Evolutionary conservation across 2,113 vertebrate species (phyloP).

Genomic region (Cyanocitta stelleri): DNA sequence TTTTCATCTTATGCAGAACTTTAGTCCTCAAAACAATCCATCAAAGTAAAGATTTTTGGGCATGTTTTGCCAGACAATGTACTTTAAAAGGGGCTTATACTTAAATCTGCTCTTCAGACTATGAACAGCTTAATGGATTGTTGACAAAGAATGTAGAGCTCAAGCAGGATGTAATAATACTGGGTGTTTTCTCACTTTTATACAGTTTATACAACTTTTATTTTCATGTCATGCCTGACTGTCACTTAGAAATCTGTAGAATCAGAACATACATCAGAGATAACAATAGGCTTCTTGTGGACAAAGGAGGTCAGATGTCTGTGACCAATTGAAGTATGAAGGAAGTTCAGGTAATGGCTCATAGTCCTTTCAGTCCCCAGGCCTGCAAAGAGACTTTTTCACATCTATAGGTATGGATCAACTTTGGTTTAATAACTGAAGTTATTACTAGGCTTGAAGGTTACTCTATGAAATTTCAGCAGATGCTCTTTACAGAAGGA

Average conservation of each 20-base stretch:
- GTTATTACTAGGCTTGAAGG: background rate
- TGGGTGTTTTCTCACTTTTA: background rate
- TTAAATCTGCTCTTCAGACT: conserved; percentile 12
- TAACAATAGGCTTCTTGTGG: background rate
- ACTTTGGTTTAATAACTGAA: background rate
- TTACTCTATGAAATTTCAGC: background rate
- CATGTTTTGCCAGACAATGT: background rate
- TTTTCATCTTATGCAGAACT: background rate
- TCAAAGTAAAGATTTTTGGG: background rate
- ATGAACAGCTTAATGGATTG: background rate
- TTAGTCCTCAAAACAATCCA: background rate
- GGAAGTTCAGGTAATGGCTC: background rate
- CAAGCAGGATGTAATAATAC: background rate
- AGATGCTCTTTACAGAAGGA: background rate
- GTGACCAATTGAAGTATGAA: background rate
- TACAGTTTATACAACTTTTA: background rate
- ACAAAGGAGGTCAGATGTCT: background rate
- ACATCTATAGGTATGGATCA: background rate
- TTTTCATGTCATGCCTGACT: background rate
- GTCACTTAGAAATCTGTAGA: background rate
- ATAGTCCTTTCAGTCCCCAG: background rate
- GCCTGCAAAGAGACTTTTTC: background rate
- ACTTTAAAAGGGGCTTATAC: background rate
- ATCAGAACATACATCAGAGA: background rate
- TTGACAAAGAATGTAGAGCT: background rate